These are phyloP conservation scores for Deilephila elpenor DNA, from an alignment of 2,888 invertebrate genomes.

Conservation along the genomic window DNA sequence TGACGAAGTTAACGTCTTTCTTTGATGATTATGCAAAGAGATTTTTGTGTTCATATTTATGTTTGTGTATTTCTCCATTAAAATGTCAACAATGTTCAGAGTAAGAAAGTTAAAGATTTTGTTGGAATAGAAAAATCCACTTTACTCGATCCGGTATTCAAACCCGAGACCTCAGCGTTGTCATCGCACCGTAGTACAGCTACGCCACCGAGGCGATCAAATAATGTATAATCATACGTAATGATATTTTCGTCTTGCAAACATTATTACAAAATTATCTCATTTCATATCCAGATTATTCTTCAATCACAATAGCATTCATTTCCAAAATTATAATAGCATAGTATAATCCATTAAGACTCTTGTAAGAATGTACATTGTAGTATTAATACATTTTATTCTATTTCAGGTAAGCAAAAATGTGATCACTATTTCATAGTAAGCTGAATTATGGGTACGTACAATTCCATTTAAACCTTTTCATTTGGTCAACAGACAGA, in stretches of 20 bases:
- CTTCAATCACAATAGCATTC: background rate
- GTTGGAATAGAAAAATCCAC: too few relatives aligned
- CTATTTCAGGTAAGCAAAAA: conserved; percentile 31
- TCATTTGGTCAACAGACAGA: conserved; percentile 8
- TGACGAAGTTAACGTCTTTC: conserved; percentile 1
- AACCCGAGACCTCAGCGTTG: too few relatives aligned
- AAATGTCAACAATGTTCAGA: background rate
- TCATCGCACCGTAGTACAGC: too few relatives aligned
- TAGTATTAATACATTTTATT: background rate
- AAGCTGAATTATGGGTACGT: conserved; percentile 39
- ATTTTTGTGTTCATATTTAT: background rate
- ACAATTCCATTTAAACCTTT: background rate
- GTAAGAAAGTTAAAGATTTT: too few relatives aligned
- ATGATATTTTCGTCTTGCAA: background rate
- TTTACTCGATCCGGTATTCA: too few relatives aligned
- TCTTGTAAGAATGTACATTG: background rate
- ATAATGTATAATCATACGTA: too few relatives aligned
- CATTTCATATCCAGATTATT: background rate
- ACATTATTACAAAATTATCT: background rate
- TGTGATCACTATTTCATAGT: conserved; percentile 33
- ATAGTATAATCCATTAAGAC: background rate
- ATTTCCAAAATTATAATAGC: background rate
- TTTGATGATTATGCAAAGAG: background rate
- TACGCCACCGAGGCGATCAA: too few relatives aligned
- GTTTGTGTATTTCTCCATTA: background rate